Evolutionary conservation across 2,797 vertebrate genomes (phyloP).

Genomic region (Melanogrammus aeglefinus): DNA sequence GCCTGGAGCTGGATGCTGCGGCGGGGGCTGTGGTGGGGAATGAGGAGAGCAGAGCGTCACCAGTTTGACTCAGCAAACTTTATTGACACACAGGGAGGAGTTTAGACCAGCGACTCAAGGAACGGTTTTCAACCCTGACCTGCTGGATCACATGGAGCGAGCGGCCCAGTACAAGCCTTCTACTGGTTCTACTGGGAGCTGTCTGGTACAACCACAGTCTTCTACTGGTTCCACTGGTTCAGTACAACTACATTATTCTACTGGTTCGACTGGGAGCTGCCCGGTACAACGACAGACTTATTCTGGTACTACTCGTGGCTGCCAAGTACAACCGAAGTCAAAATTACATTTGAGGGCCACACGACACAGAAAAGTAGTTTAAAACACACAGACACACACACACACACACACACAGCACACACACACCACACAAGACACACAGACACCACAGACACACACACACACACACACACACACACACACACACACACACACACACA

Average conservation of each 20-base stretch:
- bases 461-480: constrained; percentile 9
- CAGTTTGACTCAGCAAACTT: background rate
- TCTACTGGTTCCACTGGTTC: background rate
- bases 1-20: background rate
- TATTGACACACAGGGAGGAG: constrained; percentile 4
- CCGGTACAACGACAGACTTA: background rate
- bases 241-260: background rate
- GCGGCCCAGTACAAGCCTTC: no score
- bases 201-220: background rate
- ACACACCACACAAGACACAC: background rate
- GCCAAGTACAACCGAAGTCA: no score
- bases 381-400: background rate
- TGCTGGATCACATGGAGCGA: background rate
- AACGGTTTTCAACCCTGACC: background rate
- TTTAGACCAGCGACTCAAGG: background rate
- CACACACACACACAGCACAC: background rate
- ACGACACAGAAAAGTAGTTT: background rate
- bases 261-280: background rate
- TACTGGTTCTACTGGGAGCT: background rate
- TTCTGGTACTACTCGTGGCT: background rate
- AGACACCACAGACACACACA: background rate
- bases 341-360: background rate
- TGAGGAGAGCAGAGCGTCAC: background rate
- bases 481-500: constrained; percentile 4
- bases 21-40: background rate